Evolutionary conservation across 2,113 vertebrate species (phyloP).

Genomic region (Chlorodrepanis virens): DNA sequence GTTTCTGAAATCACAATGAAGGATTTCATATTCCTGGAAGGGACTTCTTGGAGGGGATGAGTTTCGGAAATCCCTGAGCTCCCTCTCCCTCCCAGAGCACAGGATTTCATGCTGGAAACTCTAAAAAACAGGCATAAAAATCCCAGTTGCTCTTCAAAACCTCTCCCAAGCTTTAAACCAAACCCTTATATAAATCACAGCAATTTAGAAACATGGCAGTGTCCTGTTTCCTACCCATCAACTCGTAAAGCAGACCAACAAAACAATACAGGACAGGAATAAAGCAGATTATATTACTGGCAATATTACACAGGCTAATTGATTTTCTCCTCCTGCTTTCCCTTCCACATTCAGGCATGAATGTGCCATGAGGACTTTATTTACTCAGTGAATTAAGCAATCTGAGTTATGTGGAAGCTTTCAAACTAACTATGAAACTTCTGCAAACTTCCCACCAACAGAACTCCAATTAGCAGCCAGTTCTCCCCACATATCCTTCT

Average conservation of each 20-base stretch:
- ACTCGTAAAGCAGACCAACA: background rate
- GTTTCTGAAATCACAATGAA: background rate
- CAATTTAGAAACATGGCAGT: background rate
- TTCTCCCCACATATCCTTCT: background rate
- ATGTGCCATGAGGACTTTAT: conserved; percentile 13
- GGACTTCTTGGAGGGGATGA: background rate
- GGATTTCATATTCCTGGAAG: background rate
- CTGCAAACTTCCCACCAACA: conserved; percentile 7
- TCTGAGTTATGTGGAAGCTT: background rate
- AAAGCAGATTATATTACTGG: background rate
- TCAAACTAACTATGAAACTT: background rate
- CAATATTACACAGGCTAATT: background rate
- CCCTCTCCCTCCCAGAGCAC: background rate
- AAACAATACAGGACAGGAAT: background rate
- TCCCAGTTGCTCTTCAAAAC: background rate
- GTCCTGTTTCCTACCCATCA: background rate
- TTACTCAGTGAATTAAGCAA: conserved; percentile 62
- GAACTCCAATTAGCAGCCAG: background rate
- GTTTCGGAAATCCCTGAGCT: background rate
- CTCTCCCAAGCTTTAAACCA: background rate
- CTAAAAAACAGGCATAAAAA: background rate
- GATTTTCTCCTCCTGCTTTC: background rate
- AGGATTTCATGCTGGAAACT: background rate
- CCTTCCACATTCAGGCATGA: background rate
- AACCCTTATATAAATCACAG: background rate